Base-by-base conservation (phyloP, 2,888 invertebrate species). In the Philereme transversata region DNA sequence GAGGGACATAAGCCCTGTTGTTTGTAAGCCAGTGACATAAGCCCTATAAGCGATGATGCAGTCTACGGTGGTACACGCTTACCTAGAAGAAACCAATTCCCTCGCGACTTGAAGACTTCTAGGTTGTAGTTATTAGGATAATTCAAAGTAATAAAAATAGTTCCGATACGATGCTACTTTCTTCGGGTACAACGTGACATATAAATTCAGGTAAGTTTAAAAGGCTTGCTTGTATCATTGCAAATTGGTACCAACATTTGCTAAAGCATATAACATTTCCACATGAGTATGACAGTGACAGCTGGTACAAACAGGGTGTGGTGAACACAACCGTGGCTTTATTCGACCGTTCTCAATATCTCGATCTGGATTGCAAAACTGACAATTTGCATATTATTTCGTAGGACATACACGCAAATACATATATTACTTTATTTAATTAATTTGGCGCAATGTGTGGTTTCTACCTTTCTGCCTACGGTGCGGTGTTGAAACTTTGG, bases 331-430 rank as follows among this genome's bases (percentile, higher is more conserved):
- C 43, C 46, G 52, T 53, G 43, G 55, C 46, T 62, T 60, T 55
- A 60, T 56, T 59, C 47, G 10, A 48, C 50, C 52, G 46, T 64
- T 62, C 64, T 56, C 64, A 36, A 57, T 62, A 61, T 57, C 58
- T 60, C 44, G 46, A 51, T 54, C 43, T 55, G 52, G 35, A 53
- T 65, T 68, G 59, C 57, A 63, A 64, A 65, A 56, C 51, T 60
- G 10, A 58, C 57, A 46, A 68, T 65, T 68, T 61, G 59, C 67
- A 68, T 68, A 64, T 55, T 56, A 61, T 61, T 58, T 64, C 60
- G 53, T 64, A 61, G 49, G 57, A 64, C 60, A 66, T 34, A 36
- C 62, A 61, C 49, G 60, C 57, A 62, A 58, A 53, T 60, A 51
- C 46, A 51, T 60, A 43, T 36, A 53, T 50, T 46, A 45, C 52